These are phyloP conservation scores for Drosophila subobscura DNA, from an alignment of 1,140 invertebrate genomes.

Conservation along the genomic window DNA sequence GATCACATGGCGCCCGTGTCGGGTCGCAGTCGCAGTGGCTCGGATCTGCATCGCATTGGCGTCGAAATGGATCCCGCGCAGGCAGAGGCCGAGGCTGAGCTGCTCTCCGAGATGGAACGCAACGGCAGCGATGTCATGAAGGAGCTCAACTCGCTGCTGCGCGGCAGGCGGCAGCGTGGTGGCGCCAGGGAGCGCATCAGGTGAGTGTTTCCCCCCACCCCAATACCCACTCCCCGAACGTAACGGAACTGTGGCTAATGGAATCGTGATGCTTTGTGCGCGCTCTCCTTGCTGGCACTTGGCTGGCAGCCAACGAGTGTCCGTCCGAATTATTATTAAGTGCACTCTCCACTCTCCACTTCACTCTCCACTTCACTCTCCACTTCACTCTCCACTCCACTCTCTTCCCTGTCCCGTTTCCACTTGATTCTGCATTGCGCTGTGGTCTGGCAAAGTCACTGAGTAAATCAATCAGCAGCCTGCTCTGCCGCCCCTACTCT, in stretches of 20 bases:
- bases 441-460: neutral
- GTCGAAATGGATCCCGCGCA: slow-evolving; percentile 57
- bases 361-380: neutral
- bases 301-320: slow-evolving; percentile 57
- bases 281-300: slow-evolving; percentile 14
- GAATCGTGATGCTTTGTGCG: slow-evolving; percentile 38
- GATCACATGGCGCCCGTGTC: slow-evolving; percentile 83
- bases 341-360: slow-evolving; percentile 18
- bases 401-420: neutral
- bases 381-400: slow-evolving; percentile 1
- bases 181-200: slow-evolving; percentile 64
- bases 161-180: slow-evolving; percentile 52
- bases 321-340: slow-evolving; percentile 42
- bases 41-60: slow-evolving; percentile 84
- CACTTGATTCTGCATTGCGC: slow-evolving; percentile 50
- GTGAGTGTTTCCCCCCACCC: slow-evolving; percentile 48
- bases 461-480: slow-evolving; percentile 63
- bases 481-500: neutral
- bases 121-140: slow-evolving; percentile 85
- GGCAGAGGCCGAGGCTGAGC: slow-evolving; percentile 82
- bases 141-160: slow-evolving; percentile 83
- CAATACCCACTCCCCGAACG: slow-evolving; percentile 5
- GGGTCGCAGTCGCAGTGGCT: slow-evolving; percentile 83
- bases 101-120: slow-evolving; percentile 84
- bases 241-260: slow-evolving; percentile 48